These are phyloP conservation scores for Anoplius nigerrimus DNA, from an alignment of 2,888 invertebrate genomes.

Conservation along the genomic window DNA sequence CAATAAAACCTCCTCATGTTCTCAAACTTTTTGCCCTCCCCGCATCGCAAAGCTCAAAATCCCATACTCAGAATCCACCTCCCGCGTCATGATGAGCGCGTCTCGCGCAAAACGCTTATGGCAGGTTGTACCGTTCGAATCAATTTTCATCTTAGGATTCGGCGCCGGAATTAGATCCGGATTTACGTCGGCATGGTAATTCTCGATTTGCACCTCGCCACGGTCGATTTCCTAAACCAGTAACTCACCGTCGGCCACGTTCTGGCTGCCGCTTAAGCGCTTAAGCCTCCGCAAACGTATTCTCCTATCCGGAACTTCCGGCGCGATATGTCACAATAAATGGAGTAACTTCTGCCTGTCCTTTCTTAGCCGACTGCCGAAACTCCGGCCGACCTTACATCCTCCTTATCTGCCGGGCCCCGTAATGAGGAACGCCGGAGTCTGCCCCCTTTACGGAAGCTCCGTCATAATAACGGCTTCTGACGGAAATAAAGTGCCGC, in stretches of 20 bases:
- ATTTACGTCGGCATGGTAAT: conserved; percentile 48
- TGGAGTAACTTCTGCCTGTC: conserved; percentile 17
- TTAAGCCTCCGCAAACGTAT: conserved; percentile 48
- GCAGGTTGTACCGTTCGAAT: neutral
- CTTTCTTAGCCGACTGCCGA: conserved; percentile 2
- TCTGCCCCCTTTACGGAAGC: too few relatives aligned
- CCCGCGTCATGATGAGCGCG: neutral
- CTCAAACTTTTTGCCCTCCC: too few relatives aligned
- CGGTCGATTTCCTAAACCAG: conserved; percentile 43
- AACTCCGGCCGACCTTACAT: too few relatives aligned
- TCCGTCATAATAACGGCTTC: too few relatives aligned
- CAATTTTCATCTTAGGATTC: conserved; percentile 32
- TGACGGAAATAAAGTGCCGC: too few relatives aligned
- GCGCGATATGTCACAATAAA: conserved; percentile 44
- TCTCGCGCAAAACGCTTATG: neutral
- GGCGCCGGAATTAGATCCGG: conserved; percentile 39
- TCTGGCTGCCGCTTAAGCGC: conserved; percentile 35
- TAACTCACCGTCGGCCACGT: conserved; percentile 35
- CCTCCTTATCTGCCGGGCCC: too few relatives aligned
- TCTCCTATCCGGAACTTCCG: conserved; percentile 28
- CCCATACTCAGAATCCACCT: too few relatives aligned
- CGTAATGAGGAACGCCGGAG: too few relatives aligned
- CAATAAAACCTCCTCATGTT: too few relatives aligned
- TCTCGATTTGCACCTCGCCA: conserved; percentile 44
- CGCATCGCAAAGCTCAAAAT: too few relatives aligned